phyloP scores from a whole-genome alignment of 2,113 vertebrate genomes.

The Neodontobutis hainanensis region DNA sequence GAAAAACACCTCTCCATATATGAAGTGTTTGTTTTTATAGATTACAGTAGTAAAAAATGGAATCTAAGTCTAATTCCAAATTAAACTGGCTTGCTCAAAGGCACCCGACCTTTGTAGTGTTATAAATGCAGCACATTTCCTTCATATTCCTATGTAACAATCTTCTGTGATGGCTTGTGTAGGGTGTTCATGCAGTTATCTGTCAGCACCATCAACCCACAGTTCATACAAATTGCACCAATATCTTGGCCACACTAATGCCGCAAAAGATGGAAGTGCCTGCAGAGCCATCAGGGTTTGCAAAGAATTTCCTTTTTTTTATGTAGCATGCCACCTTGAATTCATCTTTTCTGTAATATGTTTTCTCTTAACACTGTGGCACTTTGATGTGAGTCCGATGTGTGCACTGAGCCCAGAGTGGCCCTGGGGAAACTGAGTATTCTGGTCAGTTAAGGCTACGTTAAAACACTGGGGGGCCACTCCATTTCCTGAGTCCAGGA shows the following conservation, averaged over 20 bases:
- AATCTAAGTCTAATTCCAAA: too few relatives aligned
- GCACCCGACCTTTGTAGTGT: constrained; percentile 15
- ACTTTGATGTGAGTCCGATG: constrained; percentile 58
- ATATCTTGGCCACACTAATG: constrained; percentile 55
- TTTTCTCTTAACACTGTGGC: constrained; percentile 54
- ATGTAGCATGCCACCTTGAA: background rate
- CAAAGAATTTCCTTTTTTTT: constrained; percentile 8
- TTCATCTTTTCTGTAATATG: constrained; percentile 39
- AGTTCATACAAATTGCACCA: constrained; percentile 66
- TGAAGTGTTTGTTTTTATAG: too few relatives aligned
- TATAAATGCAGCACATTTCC: constrained; percentile 12
- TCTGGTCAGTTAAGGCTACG: constrained; percentile 52
- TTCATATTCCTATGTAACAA: constrained; percentile 27
- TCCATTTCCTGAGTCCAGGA: constrained; percentile 74
- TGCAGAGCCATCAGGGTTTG: constrained; percentile 11
- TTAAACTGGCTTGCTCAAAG: background rate
- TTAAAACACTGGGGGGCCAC: constrained; percentile 53
- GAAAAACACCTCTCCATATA: too few relatives aligned
- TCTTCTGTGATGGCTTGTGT: constrained; percentile 44
- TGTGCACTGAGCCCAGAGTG: constrained; percentile 31
- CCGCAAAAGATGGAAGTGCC: constrained; percentile 42
- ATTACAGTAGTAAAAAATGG: too few relatives aligned
- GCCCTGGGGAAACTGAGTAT: constrained; percentile 41
- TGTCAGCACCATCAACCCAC: constrained; percentile 56
- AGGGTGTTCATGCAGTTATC: constrained; percentile 59